A percentile compares a stretch with the other conserved stretches of the same genome.
Evolutionary conservation across 1,140 invertebrate species (phyloP).

Genomic region (Neelides sp.): DNA sequence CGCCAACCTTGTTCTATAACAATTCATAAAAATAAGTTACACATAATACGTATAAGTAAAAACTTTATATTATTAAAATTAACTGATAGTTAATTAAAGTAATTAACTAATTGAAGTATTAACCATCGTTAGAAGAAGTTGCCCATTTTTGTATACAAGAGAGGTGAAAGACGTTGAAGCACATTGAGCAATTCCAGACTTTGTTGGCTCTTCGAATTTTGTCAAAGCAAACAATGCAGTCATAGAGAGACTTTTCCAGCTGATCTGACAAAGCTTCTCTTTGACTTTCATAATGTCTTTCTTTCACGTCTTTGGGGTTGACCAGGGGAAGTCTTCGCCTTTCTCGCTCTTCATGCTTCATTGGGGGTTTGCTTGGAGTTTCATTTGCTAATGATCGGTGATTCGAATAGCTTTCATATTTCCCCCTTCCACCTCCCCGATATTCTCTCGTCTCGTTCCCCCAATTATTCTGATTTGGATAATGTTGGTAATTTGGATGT

Average conservation of each 20-base stretch:
- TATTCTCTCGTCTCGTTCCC: too few species aligned
- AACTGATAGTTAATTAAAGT: too few species aligned
- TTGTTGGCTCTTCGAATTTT: conserved; percentile 58
- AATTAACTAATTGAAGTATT: conserved; percentile 29
- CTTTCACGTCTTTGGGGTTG: too few species aligned
- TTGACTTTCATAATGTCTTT: conserved; percentile 47
- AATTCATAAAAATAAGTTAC: conserved; percentile 1
- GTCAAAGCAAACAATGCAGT: conserved; percentile 89
- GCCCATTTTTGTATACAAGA: conserved; percentile 85
- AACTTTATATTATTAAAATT: conserved; percentile 21
- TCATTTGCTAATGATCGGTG: too few species aligned
- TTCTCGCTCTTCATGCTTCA: too few species aligned
- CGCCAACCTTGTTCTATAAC: conserved; percentile 63
- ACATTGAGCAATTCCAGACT: conserved; percentile 80
- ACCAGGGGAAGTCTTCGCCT: too few species aligned
- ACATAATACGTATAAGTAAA: conserved; percentile 1
- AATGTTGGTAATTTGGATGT: too few species aligned
- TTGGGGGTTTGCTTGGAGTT: too few species aligned
- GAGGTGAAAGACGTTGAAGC: conserved; percentile 82
- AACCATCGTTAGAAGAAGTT: conserved; percentile 57
- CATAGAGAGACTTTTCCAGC: conserved; percentile 58
- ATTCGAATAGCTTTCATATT: too few species aligned
- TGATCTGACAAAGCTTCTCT: conserved; percentile 67
- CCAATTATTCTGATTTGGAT: too few species aligned
- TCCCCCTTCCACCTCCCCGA: too few species aligned